Evolutionary conservation across 2,888 invertebrate species (phyloP).

Genomic region (Steinernema hermaphroditum): DNA sequence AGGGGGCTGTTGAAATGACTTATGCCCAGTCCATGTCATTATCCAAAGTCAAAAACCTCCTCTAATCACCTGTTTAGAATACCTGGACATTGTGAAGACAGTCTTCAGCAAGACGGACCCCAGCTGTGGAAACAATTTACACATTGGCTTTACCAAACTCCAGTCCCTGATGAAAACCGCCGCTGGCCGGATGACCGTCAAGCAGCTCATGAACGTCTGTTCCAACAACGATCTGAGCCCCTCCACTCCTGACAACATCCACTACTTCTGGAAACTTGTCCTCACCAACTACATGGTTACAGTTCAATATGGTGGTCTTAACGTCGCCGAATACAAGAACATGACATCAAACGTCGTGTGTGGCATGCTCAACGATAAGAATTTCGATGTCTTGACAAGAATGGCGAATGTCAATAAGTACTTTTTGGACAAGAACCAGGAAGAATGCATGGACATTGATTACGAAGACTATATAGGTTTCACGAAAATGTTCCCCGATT

Average conservation of each 20-base stretch:
- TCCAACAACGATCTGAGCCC: slow-evolving; percentile 37
- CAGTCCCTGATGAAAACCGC: slow-evolving; percentile 47
- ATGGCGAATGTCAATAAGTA: slow-evolving; percentile 1
- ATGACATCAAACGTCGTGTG: neutral
- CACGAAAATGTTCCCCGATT: slow-evolving; percentile 42
- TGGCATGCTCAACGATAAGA: neutral
- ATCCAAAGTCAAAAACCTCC: neutral
- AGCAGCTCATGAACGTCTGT: slow-evolving; percentile 44
- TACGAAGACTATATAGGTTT: slow-evolving; percentile 47
- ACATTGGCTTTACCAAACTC: slow-evolving; percentile 47
- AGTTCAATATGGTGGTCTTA: slow-evolving; percentile 92
- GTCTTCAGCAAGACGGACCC: slow-evolving; percentile 74
- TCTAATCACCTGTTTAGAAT: slow-evolving; percentile 70
- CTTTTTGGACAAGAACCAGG: slow-evolving; percentile 1
- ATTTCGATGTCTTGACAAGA: neutral
- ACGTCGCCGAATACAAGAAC: slow-evolving; percentile 72
- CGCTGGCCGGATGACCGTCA: slow-evolving; percentile 41
- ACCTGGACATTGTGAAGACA: slow-evolving; percentile 78
- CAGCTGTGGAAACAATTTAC: slow-evolving; percentile 45
- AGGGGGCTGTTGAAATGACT: no score
- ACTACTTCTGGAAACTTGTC: slow-evolving; percentile 78
- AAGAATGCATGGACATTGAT: slow-evolving; percentile 48
- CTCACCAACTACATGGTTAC: slow-evolving; percentile 85
- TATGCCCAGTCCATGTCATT: no score
- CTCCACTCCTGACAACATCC: slow-evolving; percentile 69